phyloP scores from a whole-genome alignment of 2,113 vertebrate species.

The Sminthopsis crassicaudata region DNA sequence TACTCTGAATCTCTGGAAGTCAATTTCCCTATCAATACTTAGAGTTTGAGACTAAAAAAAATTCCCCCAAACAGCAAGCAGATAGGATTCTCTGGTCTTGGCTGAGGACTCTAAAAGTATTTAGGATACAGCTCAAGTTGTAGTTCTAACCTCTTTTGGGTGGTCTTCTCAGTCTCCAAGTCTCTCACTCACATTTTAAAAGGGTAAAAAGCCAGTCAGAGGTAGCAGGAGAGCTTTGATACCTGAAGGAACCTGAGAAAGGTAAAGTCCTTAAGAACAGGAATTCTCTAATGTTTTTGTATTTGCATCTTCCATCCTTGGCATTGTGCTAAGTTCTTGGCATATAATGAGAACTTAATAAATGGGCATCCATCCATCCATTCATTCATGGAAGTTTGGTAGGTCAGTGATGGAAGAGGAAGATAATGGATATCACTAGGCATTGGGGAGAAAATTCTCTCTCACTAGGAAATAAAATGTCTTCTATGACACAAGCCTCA shows the following conservation, averaged over 20 bases:
- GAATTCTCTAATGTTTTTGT: not conserved
- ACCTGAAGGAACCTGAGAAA: not conserved
- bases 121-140: not conserved
- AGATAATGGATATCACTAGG: not conserved
- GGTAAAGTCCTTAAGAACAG: not conserved
- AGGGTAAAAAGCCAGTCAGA: not conserved
- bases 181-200: not conserved
- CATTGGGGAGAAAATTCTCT: not conserved
- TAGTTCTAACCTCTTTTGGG: not conserved
- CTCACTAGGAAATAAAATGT: not conserved
- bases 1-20: not conserved
- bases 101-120: not conserved
- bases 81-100: not conserved
- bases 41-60: not conserved
- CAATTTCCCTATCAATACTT: not conserved
- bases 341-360: not conserved
- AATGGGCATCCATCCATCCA: not conserved
- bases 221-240: not conserved
- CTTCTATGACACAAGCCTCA: not conserved
- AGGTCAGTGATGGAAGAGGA: not conserved
- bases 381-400: not conserved
- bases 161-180: not conserved
- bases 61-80: not conserved
- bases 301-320: not conserved
- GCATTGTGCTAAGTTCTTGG: not conserved